These are phyloP conservation scores for Podargus strigoides DNA, from an alignment of 2,797 vertebrate species.

Conservation along the genomic window DNA sequence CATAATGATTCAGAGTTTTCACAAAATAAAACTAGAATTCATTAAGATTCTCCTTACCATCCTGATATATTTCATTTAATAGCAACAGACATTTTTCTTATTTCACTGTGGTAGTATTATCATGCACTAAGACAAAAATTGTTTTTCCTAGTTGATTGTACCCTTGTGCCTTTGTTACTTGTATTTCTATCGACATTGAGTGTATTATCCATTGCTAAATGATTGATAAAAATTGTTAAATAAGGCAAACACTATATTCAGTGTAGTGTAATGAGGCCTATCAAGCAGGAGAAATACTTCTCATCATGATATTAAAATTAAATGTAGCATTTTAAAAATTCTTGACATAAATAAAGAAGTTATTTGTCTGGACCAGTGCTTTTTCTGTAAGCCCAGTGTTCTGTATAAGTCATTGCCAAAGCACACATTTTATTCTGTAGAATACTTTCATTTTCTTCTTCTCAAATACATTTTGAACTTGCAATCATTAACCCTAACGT, in stretches of 20 bases:
- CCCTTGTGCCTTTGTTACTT: slow-evolving; percentile 35
- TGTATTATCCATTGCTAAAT: slow-evolving; percentile 65
- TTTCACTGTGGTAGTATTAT: background rate
- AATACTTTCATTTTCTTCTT: slow-evolving; percentile 36
- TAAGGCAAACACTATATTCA: slow-evolving; percentile 75
- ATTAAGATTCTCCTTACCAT: background rate
- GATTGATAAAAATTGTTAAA: slow-evolving; percentile 79
- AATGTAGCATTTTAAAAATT: slow-evolving; percentile 77
- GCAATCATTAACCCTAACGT: slow-evolving; percentile 54
- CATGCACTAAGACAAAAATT: background rate
- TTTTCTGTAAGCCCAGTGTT: slow-evolving; percentile 73
- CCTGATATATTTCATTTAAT: background rate
- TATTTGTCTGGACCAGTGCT: slow-evolving; percentile 75
- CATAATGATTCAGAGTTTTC: background rate
- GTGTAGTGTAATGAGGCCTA: slow-evolving; percentile 73
- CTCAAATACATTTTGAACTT: slow-evolving; percentile 54
- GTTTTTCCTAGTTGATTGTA: slow-evolving; percentile 31
- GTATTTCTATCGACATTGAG: slow-evolving; percentile 29
- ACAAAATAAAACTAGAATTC: background rate
- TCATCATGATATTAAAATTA: slow-evolving; percentile 78
- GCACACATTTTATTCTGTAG: slow-evolving; percentile 71
- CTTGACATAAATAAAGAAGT: slow-evolving; percentile 75
- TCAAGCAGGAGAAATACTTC: slow-evolving; percentile 59
- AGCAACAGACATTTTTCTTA: background rate
- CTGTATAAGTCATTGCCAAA: slow-evolving; percentile 73